phyloP scores from a whole-genome alignment of 2,113 vertebrate genomes.

The Setophaga kirtlandii region DNA sequence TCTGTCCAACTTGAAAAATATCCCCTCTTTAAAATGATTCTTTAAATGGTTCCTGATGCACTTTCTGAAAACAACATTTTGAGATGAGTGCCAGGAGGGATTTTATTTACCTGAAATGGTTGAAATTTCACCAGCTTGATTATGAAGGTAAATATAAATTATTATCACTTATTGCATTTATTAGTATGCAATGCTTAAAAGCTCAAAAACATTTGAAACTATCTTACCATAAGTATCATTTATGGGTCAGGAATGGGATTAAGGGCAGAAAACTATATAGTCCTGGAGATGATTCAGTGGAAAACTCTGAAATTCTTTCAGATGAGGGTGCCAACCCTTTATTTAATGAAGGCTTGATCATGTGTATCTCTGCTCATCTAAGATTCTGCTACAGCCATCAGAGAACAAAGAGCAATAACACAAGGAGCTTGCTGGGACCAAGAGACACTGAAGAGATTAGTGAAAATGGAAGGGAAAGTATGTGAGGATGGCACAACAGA shows the following conservation, averaged over 20 bases:
- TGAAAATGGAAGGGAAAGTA: background rate
- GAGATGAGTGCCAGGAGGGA: background rate
- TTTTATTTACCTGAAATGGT: background rate
- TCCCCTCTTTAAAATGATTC: background rate
- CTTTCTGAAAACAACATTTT: background rate
- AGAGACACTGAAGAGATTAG: background rate
- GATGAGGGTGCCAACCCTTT: background rate
- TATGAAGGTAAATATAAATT: background rate
- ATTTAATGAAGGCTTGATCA: background rate
- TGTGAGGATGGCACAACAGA: fast-evolving
- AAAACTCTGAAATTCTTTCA: background rate
- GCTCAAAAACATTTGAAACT: background rate
- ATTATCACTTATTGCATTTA: background rate
- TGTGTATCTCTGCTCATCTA: background rate
- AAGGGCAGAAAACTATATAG: background rate
- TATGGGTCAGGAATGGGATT: background rate
- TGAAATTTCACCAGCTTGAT: background rate
- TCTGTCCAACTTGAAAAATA: background rate
- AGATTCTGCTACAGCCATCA: background rate
- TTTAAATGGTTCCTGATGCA: background rate
- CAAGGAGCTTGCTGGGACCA: background rate
- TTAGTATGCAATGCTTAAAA: background rate
- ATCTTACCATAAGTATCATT: background rate
- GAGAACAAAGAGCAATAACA: background rate
- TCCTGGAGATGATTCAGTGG: background rate